Base-by-base conservation (phyloP, 1,140 invertebrate species). In the Oreohelix idahoensis region DNA sequence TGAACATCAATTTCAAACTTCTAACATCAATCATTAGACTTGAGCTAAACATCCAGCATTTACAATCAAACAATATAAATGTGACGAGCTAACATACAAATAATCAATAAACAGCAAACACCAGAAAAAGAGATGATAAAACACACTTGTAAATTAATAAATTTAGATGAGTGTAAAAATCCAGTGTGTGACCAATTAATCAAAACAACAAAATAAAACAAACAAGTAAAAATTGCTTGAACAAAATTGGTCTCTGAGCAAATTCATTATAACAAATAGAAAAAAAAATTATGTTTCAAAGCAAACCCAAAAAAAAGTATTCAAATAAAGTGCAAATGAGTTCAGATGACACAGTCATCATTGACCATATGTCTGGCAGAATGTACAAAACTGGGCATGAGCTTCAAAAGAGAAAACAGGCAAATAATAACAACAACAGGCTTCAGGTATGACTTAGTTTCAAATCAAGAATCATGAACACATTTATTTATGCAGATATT, bases 231-330 rank as follows among this genome's bases (percentile, higher is more conserved):
- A 42, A 42, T 42, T 42, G 26, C 36, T 42, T 39, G 71, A 74
- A 74, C 38, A 74, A 49, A 74, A 49, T 42, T 42, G 42, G 71
- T 42, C 42, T 29, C 71, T 74, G 63, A 74, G 42, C 71, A 74
- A 39, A 49, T 42, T 74, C 71, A 74, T 74, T 42, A 49, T 74
- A 49, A 74, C 71, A 74, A 74, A 36, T 74, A 8, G 71, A 26
- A 26, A 15, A 74, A 74, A 36, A 73, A 73, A 73, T 5, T 11
- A 49, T n/a, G 23, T 23, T 32, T 29, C n/a, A 74, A 49, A 74
- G 42, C 38, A 42, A 74, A 39, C 38, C 2, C 4, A 26, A 74
- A 11, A 39, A 36, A 74, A 74, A 74, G 26, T 23, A 42, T n/a
- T 8, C 39, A 74, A 26, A 74, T 1, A 71, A 74, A n/a, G 20